phyloP scores from a whole-genome alignment of 2,113 vertebrate species.

The Gallinago undulata region DNA sequence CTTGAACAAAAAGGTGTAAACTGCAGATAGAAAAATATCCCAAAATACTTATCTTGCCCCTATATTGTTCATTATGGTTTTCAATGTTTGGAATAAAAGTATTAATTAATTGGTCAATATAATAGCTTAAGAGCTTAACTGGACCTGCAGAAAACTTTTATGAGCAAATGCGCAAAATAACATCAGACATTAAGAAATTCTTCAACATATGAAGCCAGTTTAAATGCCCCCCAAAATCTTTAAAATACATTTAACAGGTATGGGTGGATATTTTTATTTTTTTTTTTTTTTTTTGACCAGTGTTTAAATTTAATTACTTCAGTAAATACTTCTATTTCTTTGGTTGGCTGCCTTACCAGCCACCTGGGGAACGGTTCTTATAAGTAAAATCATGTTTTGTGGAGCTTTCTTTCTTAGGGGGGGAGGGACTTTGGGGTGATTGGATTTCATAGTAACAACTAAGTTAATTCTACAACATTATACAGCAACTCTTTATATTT shows the following conservation, averaged over 20 bases:
- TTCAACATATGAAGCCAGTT: neutral
- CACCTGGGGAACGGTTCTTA: neutral
- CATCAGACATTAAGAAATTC: neutral
- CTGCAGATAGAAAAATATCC: neutral
- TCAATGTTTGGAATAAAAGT: neutral
- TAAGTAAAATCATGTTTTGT: neutral
- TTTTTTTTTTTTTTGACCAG: neutral
- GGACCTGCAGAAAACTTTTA: neutral
- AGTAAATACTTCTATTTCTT: neutral
- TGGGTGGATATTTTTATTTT: neutral
- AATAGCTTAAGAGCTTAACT: neutral
- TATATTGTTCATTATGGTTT: neutral
- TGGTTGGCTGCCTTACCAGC: neutral
- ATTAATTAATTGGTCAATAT: neutral
- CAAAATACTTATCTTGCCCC: neutral
- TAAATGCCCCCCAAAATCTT: neutral
- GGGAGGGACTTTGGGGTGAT: slow-evolving; percentile 1
- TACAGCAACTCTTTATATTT: slow-evolving; percentile 41
- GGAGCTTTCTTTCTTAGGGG: neutral
- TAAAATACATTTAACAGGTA: neutral
- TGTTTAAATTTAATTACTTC: neutral
- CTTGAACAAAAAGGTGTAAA: neutral
- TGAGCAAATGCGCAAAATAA: neutral
- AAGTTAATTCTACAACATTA: slow-evolving; percentile 3
- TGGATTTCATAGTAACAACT: neutral